Base-by-base conservation (phyloP, 2,113 vertebrate species). In the Nyctibius bracteatus region DNA sequence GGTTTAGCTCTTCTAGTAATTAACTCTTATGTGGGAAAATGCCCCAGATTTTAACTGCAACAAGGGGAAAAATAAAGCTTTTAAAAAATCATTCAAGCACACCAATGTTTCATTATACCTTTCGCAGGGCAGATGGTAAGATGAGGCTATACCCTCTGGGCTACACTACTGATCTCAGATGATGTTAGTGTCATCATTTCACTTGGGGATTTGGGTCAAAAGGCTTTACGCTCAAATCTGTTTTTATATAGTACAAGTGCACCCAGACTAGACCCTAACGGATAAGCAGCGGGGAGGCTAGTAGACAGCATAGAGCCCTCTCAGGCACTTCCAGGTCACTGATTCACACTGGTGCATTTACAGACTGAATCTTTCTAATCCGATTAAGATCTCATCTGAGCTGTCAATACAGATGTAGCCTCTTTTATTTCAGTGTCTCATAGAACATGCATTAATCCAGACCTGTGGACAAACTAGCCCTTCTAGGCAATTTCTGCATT, bases 321-420 rank as follows among this genome's bases (percentile, higher is more conserved):
- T 30, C 90, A 94, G 94, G 88, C 81, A 96, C 92, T 97, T 97
- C 96, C 94, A 95, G 97, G 95, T 97, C 93, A 6, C 94, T 95
- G 94, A 44, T 96, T 97, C 96, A 96, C 73, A 82, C 87, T 94
- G 82, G 51, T 41, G 16, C 86, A 83, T 86, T 97, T 97, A 94
- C 79, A 94, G 87, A 90, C 73, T 92, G 87, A 95, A 92, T 81
- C 94, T 89, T 95, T 97, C 95, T 86, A 94, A 97, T 96, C 94
- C 94, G 96, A 97, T 97, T 97, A 97, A 96, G 92, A 96, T 90
- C 96, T 96, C 94, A 92, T 96, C 80, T 55, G 14, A 90, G 77
- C 62, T 87, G 81, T 97, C 97, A 93, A 97, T 96, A 97, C 37
- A 94, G 82, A 96, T 83, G 75, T 59, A 85, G 86, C 62, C 75